Conservation (phyloP, 2,888 invertebrate genomes). For the Hanleya hanleyi region DNA sequence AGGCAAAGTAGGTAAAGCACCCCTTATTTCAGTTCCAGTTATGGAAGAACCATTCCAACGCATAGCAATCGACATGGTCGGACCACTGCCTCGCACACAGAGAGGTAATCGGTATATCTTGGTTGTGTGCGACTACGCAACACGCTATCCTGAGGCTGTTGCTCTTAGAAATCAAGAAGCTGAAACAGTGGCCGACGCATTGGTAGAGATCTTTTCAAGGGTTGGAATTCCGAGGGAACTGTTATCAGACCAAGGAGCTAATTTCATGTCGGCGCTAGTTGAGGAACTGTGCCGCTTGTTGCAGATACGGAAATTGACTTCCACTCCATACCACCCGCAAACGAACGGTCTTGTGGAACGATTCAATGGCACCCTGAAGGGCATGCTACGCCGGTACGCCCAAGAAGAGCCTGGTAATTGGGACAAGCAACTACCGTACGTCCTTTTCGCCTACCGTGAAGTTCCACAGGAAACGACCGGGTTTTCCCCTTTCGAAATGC, state of each 20-base stretch:
- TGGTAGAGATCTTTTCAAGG: not conserved
- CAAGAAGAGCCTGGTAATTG: not conserved
- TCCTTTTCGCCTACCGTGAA: no score
- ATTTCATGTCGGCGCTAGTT: not conserved
- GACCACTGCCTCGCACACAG: no score
- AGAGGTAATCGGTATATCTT: not conserved
- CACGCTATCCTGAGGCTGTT: not conserved
- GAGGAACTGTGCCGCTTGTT: not conserved
- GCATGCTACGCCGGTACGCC: not conserved
- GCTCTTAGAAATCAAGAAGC: not conserved
- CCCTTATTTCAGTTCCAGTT: not conserved
- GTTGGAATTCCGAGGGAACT: not conserved
- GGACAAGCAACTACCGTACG: not conserved
- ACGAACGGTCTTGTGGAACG: not conserved
- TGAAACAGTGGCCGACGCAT: not conserved
- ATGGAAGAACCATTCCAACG: not conserved
- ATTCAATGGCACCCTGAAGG: no score
- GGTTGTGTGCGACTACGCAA: not conserved
- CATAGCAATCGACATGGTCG: not conserved
- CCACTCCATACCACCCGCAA: not conserved
- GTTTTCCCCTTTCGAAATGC: not conserved
- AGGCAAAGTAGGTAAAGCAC: not conserved
- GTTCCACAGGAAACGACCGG: not conserved
- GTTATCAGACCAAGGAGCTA: not conserved
- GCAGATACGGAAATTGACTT: not conserved